A percentile compares a stretch with the other conserved stretches of the same genome.
Evolutionary conservation across 2,113 vertebrate genomes (phyloP).

Genomic region (Mohoua ochrocephala): DNA sequence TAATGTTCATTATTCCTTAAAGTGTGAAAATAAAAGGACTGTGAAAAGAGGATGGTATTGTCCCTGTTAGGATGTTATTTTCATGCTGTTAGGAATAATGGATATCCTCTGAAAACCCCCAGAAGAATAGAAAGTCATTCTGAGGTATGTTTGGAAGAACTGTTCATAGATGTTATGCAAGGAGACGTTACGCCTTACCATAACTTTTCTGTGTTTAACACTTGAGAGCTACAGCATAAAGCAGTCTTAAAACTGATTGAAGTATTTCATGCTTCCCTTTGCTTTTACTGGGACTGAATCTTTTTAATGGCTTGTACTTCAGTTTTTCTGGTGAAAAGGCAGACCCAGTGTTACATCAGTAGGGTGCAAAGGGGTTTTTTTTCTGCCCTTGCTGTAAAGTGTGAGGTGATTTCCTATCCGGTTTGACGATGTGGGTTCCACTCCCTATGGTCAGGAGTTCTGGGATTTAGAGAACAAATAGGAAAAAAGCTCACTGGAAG

Average conservation of each 20-base stretch:
- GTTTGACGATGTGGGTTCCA: background rate
- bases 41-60: background rate
- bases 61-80: background rate
- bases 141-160: background rate
- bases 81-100: background rate
- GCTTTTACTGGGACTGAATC: background rate
- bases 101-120: background rate
- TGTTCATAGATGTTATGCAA: background rate
- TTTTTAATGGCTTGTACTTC: background rate
- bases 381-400: background rate
- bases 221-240: background rate
- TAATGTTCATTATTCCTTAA: background rate
- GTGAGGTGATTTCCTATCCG: background rate
- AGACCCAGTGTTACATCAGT: background rate
- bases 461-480: background rate
- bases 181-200: background rate
- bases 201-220: background rate
- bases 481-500: background rate
- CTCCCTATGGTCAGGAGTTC: background rate
- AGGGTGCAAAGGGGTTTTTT: background rate
- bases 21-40: background rate
- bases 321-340: background rate
- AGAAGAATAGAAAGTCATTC: background rate
- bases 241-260: background rate
- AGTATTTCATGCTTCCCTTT: background rate